Percentiles rank a stretch among this genome's conserved stretches.
phyloP scores from a whole-genome alignment of 92 coral and sea anemone genomes.

The Porites cylindrica region DNA sequence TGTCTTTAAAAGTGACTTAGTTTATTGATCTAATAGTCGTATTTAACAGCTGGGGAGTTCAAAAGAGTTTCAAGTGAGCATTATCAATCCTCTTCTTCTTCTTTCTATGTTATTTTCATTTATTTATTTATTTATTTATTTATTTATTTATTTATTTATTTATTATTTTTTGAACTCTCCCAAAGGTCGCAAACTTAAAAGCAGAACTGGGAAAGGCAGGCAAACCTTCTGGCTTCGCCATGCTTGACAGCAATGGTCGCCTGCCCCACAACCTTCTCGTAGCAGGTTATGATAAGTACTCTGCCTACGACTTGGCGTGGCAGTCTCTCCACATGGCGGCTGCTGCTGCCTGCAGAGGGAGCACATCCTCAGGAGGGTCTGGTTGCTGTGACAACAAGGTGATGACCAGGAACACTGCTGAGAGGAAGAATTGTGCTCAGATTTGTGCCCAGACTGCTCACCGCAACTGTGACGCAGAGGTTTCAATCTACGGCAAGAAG shows the following conservation, averaged over 20 bases:
- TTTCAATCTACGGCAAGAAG: constrained; percentile 29
- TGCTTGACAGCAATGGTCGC: constrained; percentile 27
- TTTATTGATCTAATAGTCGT: no score
- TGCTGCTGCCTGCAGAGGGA: constrained; percentile 68
- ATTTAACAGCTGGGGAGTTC: no score
- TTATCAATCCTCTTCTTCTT: background rate
- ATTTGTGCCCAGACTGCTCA: background rate
- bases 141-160: no score
- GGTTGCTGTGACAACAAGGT: constrained; percentile 1
- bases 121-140: no score
- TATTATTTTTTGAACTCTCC: no score
- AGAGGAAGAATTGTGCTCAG: constrained; percentile 6
- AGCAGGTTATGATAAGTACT: constrained; percentile 37
- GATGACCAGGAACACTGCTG: background rate
- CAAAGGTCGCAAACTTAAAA: constrained; percentile 3
- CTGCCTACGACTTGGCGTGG: constrained; percentile 55
- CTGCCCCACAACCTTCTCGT: constrained; percentile 41
- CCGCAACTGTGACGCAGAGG: constrained; percentile 39
- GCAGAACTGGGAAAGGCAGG: constrained; percentile 27
- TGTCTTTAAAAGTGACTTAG: no score
- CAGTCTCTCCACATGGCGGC: constrained; percentile 72
- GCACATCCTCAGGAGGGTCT: constrained; percentile 49
- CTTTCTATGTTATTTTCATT: background rate
- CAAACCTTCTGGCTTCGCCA: constrained; percentile 15
- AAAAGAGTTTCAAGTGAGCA: no score